These are phyloP conservation scores for Falco punctatus DNA, from an alignment of 2,113 vertebrate genomes.

Conservation along the genomic window DNA sequence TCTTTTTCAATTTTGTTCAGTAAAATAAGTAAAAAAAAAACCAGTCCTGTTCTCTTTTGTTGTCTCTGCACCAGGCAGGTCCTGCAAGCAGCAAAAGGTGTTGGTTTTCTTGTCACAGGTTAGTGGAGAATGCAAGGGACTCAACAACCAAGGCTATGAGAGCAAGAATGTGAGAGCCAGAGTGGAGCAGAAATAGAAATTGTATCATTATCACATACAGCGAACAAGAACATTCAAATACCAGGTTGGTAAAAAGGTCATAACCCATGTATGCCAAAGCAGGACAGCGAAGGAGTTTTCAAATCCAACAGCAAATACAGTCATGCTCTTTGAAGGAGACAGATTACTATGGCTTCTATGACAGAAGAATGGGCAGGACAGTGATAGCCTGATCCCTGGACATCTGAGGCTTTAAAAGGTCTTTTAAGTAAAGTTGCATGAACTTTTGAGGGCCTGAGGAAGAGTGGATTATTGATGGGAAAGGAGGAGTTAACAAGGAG, in stretches of 20 bases:
- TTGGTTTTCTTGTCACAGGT: neutral
- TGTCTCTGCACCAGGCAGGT: neutral
- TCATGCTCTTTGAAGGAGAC: neutral
- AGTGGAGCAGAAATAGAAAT: constrained; percentile 60
- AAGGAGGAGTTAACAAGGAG: constrained; percentile 44
- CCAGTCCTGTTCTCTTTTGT: neutral
- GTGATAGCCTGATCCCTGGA: neutral
- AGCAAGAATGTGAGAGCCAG: constrained; percentile 14
- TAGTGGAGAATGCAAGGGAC: neutral
- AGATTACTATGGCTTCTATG: neutral
- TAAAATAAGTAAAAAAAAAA: neutral
- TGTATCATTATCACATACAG: constrained; percentile 48
- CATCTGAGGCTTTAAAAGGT: neutral
- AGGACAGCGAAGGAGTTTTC: neutral
- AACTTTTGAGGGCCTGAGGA: neutral
- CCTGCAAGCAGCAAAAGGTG: neutral
- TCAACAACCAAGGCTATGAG: neutral
- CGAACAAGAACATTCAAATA: neutral
- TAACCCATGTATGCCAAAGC: neutral
- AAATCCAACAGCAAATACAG: neutral
- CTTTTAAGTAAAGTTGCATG: neutral
- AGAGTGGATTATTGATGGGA: neutral
- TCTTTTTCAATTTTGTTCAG: neutral
- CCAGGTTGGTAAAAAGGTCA: constrained; percentile 52
- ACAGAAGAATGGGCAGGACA: neutral